Base-by-base conservation (phyloP, 2,888 invertebrate species). In the Boloria euphrosyne region DNA sequence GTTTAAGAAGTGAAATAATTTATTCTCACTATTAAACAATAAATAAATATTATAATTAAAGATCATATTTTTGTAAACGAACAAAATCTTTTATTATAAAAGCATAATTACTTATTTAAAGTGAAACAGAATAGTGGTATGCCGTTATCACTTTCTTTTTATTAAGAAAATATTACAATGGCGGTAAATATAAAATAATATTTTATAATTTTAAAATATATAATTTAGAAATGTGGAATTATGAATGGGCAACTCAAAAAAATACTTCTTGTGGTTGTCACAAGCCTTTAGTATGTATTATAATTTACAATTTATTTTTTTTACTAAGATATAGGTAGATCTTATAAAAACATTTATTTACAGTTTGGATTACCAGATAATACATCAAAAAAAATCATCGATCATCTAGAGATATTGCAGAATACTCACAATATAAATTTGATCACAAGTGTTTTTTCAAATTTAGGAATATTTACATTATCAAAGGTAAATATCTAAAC, bases 401-500 rank as follows among this genome's bases (percentile, higher is more conserved):
- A 27, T 50, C n/a, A 14, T 53, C 47, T 90, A 59, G 83, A 85
- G 69, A 68, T 83, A 47, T 66, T 89, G 55, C 77, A 77, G 60
- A 74, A 72, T 16, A 79, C 78, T 13, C 71, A 76, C 31, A 81
- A 89, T 58, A 66, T 74, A 10, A 78, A 83, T 53, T 62, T 81
- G 50, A 80, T 84, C 76, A 70, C 66, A n/a, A 64, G 16, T 63
- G 16, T 57, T 69, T 80, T 87, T 72, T 80, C 81, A 31, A 73
- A 82, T 17, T 73, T 90, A 65, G 81, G 85, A 14, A 74, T 78
- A 3, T 78, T 80, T 74, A 63, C 87, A 67, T 67, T 87, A 67
- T 75, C 78, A 49, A 80, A 85, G 70, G 89, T 90, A 82, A 81
- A 82, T 49, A 10, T 59, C 43, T 6, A 18, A 59, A 47, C 13